A percentile compares a stretch with the other conserved stretches of the same genome.
These are phyloP conservation scores for Drosophila setosimentum DNA, from an alignment of 2,888 invertebrate genomes.

Conservation along the genomic window DNA sequence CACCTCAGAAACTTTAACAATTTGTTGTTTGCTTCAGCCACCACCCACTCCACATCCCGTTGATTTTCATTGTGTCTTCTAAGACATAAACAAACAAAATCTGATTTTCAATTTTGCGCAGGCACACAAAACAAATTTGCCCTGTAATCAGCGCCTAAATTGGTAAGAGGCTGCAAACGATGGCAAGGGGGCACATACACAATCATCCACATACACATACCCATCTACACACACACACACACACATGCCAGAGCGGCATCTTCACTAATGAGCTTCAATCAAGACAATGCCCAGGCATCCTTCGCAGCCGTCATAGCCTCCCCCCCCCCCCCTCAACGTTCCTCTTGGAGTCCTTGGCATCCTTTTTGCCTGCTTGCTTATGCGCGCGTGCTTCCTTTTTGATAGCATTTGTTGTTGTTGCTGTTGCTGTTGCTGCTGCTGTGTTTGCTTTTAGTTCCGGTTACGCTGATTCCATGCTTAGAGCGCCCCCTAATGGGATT, in stretches of 20 bases:
- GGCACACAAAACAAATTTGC: constrained; percentile 80
- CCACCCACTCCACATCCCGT: not conserved
- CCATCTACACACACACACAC: constrained; percentile 5
- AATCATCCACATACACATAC: constrained; percentile 9
- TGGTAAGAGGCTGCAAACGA: constrained; percentile 41
- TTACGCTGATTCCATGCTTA: constrained; percentile 78
- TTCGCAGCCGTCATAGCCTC: constrained; percentile 15
- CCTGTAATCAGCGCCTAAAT: constrained; percentile 79
- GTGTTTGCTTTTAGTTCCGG: constrained; percentile 78
- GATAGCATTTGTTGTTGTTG: constrained; percentile 10
- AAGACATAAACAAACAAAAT: constrained; percentile 76
- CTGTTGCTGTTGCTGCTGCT: constrained; percentile 2
- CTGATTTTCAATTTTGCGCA: constrained; percentile 76
- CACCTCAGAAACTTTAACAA: constrained; percentile 83
- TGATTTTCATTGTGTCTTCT: constrained; percentile 41
- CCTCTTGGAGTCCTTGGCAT: constrained; percentile 40
- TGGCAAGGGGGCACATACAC: constrained; percentile 5
- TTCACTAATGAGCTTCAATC: constrained; percentile 76
- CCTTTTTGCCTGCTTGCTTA: constrained; percentile 71
- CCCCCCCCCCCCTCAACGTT: not conserved
- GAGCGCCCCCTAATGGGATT: constrained; percentile 79
- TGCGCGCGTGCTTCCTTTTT: constrained; percentile 74
- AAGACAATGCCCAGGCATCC: constrained; percentile 72
- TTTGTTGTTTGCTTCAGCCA: constrained; percentile 50
- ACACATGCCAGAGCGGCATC: constrained; percentile 30